These are phyloP conservation scores for Herminia tarsipennalis DNA, from an alignment of 2,888 invertebrate species.

Conservation along the genomic window DNA sequence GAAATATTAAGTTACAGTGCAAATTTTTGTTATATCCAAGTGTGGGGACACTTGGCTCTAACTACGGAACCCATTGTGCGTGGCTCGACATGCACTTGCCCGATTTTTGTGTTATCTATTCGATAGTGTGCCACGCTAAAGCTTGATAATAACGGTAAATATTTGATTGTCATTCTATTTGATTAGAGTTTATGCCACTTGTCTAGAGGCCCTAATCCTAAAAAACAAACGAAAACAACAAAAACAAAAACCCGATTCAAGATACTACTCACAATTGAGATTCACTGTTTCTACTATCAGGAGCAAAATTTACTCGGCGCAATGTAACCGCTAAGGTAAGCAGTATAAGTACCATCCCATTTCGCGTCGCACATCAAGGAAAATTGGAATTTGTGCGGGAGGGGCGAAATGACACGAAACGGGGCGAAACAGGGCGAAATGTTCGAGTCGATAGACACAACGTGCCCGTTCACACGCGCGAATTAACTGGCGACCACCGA, in stretches of 20 bases:
- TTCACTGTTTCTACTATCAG: constrained; percentile 1
- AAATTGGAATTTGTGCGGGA: constrained; percentile 62
- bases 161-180: no score
- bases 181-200: no score
- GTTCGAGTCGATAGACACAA: constrained; percentile 34
- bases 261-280: background rate
- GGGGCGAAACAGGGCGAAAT: constrained; percentile 34
- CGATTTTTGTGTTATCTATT: no score
- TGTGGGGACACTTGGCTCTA: no score
- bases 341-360: constrained; percentile 40
- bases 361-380: constrained; percentile 60
- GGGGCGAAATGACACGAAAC: constrained; percentile 7
- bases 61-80: no score
- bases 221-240: background rate
- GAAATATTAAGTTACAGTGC: no score
- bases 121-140: no score
- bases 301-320: constrained; percentile 18
- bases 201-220: no score
- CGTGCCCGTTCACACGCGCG: constrained; percentile 61
- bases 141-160: no score
- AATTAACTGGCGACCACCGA: constrained; percentile 56
- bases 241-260: background rate
- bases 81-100: no score
- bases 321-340: constrained; percentile 38
- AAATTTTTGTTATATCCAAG: no score